These are phyloP conservation scores for Phenganax marumi DNA, from an alignment of 92 coral and sea anemone species.

Conservation along the genomic window DNA sequence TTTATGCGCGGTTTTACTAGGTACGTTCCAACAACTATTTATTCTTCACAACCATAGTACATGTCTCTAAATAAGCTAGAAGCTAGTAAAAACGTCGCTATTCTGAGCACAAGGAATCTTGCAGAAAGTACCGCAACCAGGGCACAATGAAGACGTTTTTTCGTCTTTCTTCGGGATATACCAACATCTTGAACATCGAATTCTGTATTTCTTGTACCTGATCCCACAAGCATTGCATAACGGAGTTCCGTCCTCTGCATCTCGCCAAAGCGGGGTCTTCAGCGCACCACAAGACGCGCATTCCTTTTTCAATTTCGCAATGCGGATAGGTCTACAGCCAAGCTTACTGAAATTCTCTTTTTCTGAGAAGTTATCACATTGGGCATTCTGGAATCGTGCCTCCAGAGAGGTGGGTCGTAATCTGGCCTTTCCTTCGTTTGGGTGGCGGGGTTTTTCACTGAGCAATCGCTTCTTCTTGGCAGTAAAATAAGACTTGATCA, in stretches of 20 bases:
- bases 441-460: conserved; percentile 9
- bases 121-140: conserved; percentile 80
- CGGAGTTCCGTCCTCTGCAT: conserved; percentile 99
- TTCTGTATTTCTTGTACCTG: conserved; percentile 93
- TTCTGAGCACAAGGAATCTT: conserved; percentile 75
- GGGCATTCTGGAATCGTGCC: conserved; percentile 9
- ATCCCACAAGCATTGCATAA: conserved; percentile 99
- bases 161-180: conserved; percentile 97
- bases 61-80: conserved; percentile 10
- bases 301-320: conserved; percentile 81
- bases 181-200: conserved; percentile 94
- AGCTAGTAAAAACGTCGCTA: conserved; percentile 58
- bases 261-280: conserved; percentile 99
- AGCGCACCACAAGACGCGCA: conserved; percentile 93
- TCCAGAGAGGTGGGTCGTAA: conserved; percentile 21
- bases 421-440: neutral
- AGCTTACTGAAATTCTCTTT: conserved; percentile 59
- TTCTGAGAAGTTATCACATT: neutral
- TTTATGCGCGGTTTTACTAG: too few species aligned
- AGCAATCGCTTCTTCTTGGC: conserved; percentile 79
- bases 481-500: conserved; percentile 84
- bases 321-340: conserved; percentile 54
- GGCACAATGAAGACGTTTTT: conserved; percentile 78
- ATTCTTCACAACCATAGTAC: too few species aligned
- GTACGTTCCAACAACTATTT: too few species aligned